Percentiles rank a stretch among this genome's conserved stretches.
Evolutionary conservation across 2,888 invertebrate species (phyloP).

Genomic region (Tethea ocularis): DNA sequence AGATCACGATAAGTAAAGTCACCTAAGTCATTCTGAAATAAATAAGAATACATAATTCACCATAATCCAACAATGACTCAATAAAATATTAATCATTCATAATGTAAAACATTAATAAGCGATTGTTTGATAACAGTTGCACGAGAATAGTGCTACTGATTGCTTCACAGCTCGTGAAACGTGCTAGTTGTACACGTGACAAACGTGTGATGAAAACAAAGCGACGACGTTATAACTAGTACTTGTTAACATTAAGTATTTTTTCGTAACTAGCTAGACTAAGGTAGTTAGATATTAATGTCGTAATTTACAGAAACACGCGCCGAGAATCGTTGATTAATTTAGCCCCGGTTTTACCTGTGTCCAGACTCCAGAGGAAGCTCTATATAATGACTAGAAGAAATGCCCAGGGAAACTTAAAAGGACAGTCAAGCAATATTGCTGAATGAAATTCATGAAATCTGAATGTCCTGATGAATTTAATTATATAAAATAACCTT

Average conservation of each 20-base stretch:
- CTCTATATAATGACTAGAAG: no score
- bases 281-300: not conserved
- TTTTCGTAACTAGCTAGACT: slow-evolving; percentile 1
- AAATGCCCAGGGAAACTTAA: no score
- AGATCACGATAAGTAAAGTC: no score
- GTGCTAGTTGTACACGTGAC: slow-evolving; percentile 8
- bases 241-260: slow-evolving; percentile 1
- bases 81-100: not conserved
- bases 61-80: not conserved
- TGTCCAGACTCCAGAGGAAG: not conserved
- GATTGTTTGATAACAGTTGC: slow-evolving; percentile 7
- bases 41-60: not conserved
- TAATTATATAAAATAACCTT: no score
- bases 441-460: no score
- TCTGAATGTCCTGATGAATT: no score
- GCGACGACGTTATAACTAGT: not conserved
- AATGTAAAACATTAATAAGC: not conserved
- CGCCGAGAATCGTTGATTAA: not conserved
- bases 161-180: not conserved
- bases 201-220: slow-evolving; percentile 5
- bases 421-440: no score
- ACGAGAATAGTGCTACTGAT: not conserved
- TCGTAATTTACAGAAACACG: not conserved
- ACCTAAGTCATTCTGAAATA: not conserved
- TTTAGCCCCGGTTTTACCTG: not conserved